A percentile compares a stretch with the other conserved stretches of the same genome.
Evolutionary conservation across 2,113 vertebrate genomes (phyloP).

Genomic region (Poeciliopsis occidentalis): DNA sequence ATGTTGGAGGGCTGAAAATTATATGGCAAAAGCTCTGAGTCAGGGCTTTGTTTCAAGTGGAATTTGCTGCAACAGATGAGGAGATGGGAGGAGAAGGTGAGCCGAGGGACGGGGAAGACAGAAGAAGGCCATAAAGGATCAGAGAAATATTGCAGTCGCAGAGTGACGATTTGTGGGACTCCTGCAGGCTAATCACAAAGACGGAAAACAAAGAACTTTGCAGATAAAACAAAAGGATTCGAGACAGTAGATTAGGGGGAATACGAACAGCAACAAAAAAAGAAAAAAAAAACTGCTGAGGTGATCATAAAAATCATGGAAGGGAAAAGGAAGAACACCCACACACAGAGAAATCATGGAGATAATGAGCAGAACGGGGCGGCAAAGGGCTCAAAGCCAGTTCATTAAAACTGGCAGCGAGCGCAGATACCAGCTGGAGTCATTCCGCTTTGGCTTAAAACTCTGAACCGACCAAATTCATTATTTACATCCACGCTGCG

Average conservation of each 20-base stretch:
- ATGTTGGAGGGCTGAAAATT: conserved; percentile 49
- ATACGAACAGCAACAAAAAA: background rate
- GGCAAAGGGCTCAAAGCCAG: conserved; percentile 38
- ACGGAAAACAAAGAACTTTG: conserved; percentile 17
- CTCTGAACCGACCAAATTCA: conserved; percentile 27
- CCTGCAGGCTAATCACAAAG: conserved; percentile 32
- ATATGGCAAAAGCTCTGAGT: conserved; percentile 46
- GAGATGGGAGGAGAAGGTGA: conserved; percentile 31
- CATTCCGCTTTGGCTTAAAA: conserved; percentile 35
- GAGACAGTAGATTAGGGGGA: conserved; percentile 19
- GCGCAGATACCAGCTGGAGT: conserved; percentile 56
- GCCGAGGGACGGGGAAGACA: background rate
- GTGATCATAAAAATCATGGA: conserved; percentile 23
- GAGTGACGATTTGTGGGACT: conserved; percentile 22
- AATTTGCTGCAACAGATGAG: conserved; percentile 18
- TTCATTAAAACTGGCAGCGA: conserved; percentile 57
- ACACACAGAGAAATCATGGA: conserved; percentile 25
- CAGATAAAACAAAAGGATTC: conserved; percentile 27
- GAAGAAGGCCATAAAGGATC: conserved; percentile 16
- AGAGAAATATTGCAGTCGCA: conserved; percentile 13
- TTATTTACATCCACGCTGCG: conserved; percentile 12
- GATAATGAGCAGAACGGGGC: conserved; percentile 60
- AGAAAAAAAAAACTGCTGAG: background rate
- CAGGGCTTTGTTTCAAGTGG: conserved; percentile 41
- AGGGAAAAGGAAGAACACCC: conserved; percentile 22